Evolutionary conservation across 2,113 vertebrate genomes (phyloP).

Genomic region (Echinops telfairi): DNA sequence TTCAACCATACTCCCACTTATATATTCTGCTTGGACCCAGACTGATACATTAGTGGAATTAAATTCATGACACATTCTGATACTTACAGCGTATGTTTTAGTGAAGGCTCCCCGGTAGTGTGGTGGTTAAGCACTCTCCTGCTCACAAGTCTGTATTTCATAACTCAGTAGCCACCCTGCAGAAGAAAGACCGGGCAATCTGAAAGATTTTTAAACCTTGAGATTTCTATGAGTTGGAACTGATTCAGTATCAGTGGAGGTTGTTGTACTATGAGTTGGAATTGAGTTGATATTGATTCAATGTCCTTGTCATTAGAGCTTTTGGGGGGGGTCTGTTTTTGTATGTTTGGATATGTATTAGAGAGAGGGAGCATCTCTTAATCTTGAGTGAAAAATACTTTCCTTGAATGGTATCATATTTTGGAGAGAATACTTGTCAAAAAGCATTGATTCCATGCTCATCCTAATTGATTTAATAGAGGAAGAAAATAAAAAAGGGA

Average conservation of each 20-base stretch:
- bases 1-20: background rate
- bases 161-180: background rate
- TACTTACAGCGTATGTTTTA: background rate
- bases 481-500: background rate
- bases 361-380: background rate
- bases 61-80: conserved; percentile 19
- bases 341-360: too few relatives aligned
- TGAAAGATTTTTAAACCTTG: background rate
- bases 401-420: background rate
- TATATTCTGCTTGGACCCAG: background rate
- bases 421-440: conserved; percentile 14
- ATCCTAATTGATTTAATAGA: background rate
- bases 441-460: background rate
- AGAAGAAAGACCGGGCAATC: background rate
- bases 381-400: background rate
- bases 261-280: background rate
- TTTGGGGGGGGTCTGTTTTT: too few relatives aligned
- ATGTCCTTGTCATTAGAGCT: background rate
- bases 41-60: background rate
- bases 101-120: background rate
- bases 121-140: background rate
- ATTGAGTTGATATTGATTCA: background rate
- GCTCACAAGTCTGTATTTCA: background rate
- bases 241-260: background rate
- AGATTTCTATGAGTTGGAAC: background rate